Percentiles rank a stretch among this genome's conserved stretches.
These are phyloP conservation scores for Trachemys scripta DNA, from an alignment of 2,113 vertebrate species.

Conservation along the genomic window DNA sequence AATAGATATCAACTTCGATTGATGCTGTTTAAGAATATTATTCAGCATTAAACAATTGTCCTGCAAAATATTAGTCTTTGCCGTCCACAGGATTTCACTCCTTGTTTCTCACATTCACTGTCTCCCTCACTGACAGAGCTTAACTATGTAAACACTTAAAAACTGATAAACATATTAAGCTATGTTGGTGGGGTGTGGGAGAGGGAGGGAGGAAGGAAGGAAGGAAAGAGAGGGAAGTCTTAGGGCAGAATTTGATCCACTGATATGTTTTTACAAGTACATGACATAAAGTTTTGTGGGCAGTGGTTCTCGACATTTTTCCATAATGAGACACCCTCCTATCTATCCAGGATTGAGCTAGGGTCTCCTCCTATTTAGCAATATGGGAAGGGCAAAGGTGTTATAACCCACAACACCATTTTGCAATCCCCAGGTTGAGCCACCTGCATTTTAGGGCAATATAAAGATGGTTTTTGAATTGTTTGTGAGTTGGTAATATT, in stretches of 20 bases:
- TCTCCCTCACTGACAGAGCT: neutral
- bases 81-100: neutral
- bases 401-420: neutral
- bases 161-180: neutral
- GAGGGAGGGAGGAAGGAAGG: neutral
- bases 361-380: neutral
- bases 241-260: neutral
- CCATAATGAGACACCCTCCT: neutral
- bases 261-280: neutral
- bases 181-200: rapidly evolving
- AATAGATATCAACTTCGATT: neutral
- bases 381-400: neutral
- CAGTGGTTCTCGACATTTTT: neutral
- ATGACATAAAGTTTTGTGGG: neutral
- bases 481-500: neutral
- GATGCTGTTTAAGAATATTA: neutral
- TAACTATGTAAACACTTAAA: neutral
- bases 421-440: neutral
- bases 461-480: neutral
- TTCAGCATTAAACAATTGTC: neutral
- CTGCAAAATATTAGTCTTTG: neutral
- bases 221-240: neutral
- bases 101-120: neutral
- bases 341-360: neutral
- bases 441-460: neutral